Base-by-base conservation (phyloP, 2,797 vertebrate species). In the Eulemur albifrons region DNA sequence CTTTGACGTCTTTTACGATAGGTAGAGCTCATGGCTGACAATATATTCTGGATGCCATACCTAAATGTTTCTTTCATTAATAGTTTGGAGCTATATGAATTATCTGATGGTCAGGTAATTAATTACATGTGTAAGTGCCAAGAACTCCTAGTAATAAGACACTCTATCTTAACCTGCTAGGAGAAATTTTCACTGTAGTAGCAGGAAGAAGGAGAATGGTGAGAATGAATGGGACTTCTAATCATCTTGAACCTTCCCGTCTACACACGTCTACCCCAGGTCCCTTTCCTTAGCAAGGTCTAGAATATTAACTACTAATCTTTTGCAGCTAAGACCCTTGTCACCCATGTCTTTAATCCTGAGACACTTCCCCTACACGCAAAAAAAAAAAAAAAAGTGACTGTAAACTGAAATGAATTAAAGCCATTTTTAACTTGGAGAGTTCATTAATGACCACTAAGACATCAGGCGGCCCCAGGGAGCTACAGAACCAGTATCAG, bases 351-450 rank as follows among this genome's bases (percentile, higher is more conserved):
- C 25, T 69, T 50, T 79, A 12, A 61, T 15, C 12, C 27, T 23
- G 35, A 92, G 25, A 88, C 5, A 72, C 0, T 32, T 48, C 8
- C 30, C 25, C 8, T 6, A 84, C 7, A 76, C 9, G 25, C 15
- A 40, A 61, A 89, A 38, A 32, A 80, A 59, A 54, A 23, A 40
- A 40, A 59, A 73, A 69, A 43, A 0, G 7, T 27, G 13, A 86
- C 3, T 45, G 5, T 45, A 67, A 63, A 45, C 5, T n/a, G 27
- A 92, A 85, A 91, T 40, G 27, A 86, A 75, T 50, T 63, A 57
- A 81, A 87, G 38, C 9, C 32, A 82, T 40, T 70, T 87, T 70
- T 73, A 82, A 90, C 54, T 40, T 73, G 32, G 86, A 86, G 80
- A 90, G 59, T 75, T 89, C 76, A 90, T 67, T 67, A 86, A 45